Evolutionary conservation across 2,113 vertebrate genomes (phyloP).

Genomic region (Corapipo altera): DNA sequence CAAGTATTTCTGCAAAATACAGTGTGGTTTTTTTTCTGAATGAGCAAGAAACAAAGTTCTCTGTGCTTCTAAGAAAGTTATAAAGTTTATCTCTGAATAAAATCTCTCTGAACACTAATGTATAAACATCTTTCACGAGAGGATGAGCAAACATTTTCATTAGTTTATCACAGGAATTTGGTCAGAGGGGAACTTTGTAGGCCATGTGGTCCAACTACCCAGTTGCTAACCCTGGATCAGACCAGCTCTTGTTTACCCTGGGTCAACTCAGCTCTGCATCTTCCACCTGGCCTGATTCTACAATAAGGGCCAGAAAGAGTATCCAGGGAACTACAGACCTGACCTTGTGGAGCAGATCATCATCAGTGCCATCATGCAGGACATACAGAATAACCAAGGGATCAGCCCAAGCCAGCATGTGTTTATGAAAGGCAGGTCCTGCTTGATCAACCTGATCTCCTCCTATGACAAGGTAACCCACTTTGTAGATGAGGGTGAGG

Average conservation of each 20-base stretch:
- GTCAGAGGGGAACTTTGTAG: not conserved
- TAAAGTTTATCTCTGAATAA: not conserved
- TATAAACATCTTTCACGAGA: not conserved
- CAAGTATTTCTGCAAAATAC: not conserved
- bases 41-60: not conserved
- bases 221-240: not conserved
- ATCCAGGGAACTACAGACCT: not conserved
- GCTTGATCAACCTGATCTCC: not conserved
- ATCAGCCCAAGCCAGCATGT: not conserved
- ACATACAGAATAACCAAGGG: not conserved
- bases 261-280: not conserved
- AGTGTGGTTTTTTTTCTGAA: not conserved
- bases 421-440: not conserved
- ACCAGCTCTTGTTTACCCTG: no score
- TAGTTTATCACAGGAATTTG: not conserved
- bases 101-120: not conserved
- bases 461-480: not conserved
- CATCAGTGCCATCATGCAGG: not conserved
- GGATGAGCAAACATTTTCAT: not conserved
- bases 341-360: not conserved
- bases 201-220: not conserved
- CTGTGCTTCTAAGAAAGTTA: not conserved
- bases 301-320: not conserved
- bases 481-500: not conserved
- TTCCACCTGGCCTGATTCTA: not conserved